These are phyloP conservation scores for Ploceus nigricollis DNA, from an alignment of 2,113 vertebrate genomes.

Conservation along the genomic window DNA sequence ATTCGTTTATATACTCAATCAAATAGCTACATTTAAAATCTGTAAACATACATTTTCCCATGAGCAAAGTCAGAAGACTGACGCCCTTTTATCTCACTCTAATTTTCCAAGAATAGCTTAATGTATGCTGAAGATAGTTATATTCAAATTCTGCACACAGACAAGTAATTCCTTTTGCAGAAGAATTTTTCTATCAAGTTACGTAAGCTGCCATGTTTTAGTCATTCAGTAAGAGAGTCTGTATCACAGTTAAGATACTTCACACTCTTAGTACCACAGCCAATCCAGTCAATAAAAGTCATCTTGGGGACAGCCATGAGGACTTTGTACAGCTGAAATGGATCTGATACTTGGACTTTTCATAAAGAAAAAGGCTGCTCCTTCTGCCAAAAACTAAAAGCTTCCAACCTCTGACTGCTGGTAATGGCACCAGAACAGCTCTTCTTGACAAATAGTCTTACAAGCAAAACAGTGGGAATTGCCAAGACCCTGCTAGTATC, in stretches of 20 bases:
- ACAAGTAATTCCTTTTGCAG: neutral
- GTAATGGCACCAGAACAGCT: constrained; percentile 15
- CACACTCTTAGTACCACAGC: neutral
- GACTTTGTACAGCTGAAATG: neutral
- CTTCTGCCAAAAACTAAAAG: neutral
- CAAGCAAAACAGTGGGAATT: constrained; percentile 15
- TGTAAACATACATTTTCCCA: neutral
- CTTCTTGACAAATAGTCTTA: constrained; percentile 1
- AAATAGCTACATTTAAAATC: neutral
- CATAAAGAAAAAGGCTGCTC: neutral
- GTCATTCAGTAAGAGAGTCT: neutral
- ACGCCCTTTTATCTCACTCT: neutral
- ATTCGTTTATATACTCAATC: neutral
- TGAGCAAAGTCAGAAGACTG: neutral
- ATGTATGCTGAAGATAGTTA: neutral
- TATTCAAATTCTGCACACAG: neutral
- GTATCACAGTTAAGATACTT: neutral
- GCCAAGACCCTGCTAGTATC: constrained; percentile 16
- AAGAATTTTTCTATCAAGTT: neutral
- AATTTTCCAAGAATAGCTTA: neutral
- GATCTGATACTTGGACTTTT: neutral
- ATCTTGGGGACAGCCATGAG: neutral
- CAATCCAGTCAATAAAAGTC: neutral
- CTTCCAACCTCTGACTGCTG: neutral
- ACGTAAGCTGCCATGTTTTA: neutral